Conservation (phyloP, 1,140 invertebrate genomes). For the Drosophila tani region DNA sequence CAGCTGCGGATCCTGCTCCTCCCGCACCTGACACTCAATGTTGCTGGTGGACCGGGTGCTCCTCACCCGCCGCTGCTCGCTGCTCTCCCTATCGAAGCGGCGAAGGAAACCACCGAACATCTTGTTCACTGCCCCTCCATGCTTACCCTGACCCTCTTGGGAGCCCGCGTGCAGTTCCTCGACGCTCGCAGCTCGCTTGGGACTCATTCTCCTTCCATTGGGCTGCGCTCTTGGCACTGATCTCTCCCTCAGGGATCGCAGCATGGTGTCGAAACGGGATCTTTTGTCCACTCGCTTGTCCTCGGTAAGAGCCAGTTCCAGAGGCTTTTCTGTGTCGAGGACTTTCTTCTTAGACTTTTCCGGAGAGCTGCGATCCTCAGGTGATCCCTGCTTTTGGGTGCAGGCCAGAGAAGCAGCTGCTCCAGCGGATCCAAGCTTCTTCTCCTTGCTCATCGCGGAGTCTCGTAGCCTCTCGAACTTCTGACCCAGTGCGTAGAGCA, state of each 20-base stretch:
- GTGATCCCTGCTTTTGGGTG: constrained; percentile 58
- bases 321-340: constrained; percentile 24
- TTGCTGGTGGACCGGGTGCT: constrained; percentile 81
- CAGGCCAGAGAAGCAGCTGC: constrained; percentile 41
- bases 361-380: constrained; percentile 47
- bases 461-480: constrained; percentile 88
- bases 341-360: constrained; percentile 65
- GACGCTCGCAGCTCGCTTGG: constrained; percentile 89
- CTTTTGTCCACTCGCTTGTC: constrained; percentile 74
- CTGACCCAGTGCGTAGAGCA: constrained; percentile 87
- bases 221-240: constrained; percentile 87
- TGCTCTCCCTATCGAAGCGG: constrained; percentile 87
- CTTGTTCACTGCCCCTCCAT: constrained; percentile 87
- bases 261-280: constrained; percentile 86
- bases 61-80: constrained; percentile 64
- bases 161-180: constrained; percentile 87
- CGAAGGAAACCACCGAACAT: constrained; percentile 90
- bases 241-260: constrained; percentile 87
- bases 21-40: constrained; percentile 68
- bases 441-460: constrained; percentile 80
- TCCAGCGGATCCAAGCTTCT: constrained; percentile 44
- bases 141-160: constrained; percentile 84
- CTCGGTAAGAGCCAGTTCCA: constrained; percentile 1
- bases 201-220: constrained; percentile 79
- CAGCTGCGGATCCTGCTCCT: constrained; percentile 37